Evolutionary conservation across 2,888 invertebrate genomes (phyloP), one percentile per base, ranked within the genome.

Genomic region (Ptilodon capucinus): DNA sequence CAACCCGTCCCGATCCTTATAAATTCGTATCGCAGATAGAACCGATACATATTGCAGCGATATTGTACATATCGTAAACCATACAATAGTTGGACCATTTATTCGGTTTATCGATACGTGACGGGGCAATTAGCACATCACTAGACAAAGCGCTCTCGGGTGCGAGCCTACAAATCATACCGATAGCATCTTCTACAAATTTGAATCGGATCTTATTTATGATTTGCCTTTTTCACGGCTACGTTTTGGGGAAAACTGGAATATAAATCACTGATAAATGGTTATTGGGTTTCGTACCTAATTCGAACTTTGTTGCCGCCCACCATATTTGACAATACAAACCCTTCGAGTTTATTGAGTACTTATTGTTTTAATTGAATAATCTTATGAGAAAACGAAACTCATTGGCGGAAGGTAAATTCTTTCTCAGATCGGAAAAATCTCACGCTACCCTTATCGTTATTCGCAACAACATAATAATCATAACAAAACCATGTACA

Each of bases 191-290:
- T 90, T 90, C 87, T 87, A 91, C 91, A 91, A 91, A 91, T 91
- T 91, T 91, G 91, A 91, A 91, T 90, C 91, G 90, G 91, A 91
- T 89, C 89, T 91, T 91, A 90, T 91, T 91, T 91, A 91, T 87
- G 91, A 91, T 91, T 90, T 86, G 90, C 87, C 89, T 89, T 89
- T 91, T 91, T 91, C 88, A 90, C 90, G 84, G 90, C 82, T 86
- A 85, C 84, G 83, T 86, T 88, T 89, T 87, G 74, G 87, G 87
- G 87, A 86, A 89, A 88, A 89, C 74, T 87, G 78, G 74, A 79
- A 81, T 80, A 88, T 88, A 88, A 89, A 87, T 90, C 86, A 86
- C 73, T 85, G 84, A 86, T 86, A 86, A 86, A 86, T 84, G 78
- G 77, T 78, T 84, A 83, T 86, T 83, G 81, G 81, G 78, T 78